Evolutionary conservation across 2,888 invertebrate genomes (phyloP).

Genomic region (Machimus atricapillus): DNA sequence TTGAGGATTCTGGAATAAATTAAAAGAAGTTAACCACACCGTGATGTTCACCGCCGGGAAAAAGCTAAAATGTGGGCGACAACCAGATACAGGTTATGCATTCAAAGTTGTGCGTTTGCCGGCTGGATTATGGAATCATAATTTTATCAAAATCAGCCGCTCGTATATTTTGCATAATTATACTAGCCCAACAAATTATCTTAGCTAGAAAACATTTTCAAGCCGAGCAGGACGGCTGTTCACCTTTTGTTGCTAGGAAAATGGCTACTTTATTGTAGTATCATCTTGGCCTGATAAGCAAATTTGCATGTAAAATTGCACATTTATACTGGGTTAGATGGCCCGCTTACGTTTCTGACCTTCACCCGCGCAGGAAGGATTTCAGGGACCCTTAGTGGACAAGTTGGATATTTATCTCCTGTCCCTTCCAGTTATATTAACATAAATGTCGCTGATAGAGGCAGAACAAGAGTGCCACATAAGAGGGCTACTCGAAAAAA

Average conservation of each 20-base stretch:
- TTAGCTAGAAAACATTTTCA: background rate
- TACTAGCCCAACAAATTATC: background rate
- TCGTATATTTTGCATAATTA: background rate
- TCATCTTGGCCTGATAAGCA: background rate
- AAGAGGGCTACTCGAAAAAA: background rate
- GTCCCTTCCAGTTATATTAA: background rate
- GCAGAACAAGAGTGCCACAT: background rate
- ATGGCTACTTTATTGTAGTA: background rate
- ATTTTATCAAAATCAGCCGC: background rate
- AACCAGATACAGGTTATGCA: background rate
- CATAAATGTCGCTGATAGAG: background rate
- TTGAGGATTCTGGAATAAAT: background rate
- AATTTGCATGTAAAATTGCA: background rate
- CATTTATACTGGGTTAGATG: background rate
- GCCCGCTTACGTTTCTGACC: background rate
- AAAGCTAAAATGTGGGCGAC: background rate
- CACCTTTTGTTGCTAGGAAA: background rate
- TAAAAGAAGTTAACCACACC: background rate
- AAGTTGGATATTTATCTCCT: background rate
- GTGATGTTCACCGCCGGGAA: background rate
- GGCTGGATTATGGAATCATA: background rate
- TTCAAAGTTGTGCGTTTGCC: background rate
- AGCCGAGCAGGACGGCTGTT: background rate
- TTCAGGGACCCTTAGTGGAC: background rate
- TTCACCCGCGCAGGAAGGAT: background rate